Conservation (phyloP, 2,113 vertebrate genomes). For the Clarias macrocephalus region DNA sequence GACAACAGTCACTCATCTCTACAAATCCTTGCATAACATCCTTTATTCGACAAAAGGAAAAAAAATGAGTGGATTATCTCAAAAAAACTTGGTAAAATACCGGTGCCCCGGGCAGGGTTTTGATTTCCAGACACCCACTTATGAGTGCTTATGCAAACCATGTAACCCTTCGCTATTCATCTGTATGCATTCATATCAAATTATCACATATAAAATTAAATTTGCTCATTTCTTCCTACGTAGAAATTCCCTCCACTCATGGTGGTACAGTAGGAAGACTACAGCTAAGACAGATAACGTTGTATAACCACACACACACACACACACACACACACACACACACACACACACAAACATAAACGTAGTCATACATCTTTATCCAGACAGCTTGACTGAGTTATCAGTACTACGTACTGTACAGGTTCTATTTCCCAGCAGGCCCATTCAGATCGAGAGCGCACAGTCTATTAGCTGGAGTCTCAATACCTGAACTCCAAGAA, state of each 20-base stretch:
- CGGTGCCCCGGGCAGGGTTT: not conserved
- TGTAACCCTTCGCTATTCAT: not conserved
- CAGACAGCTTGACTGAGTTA: not conserved
- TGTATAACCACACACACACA: not conserved
- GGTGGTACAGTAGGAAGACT: not conserved
- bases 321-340: not conserved
- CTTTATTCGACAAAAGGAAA: not conserved
- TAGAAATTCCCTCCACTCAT: not conserved
- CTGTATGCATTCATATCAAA: not conserved
- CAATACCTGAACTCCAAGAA: not conserved
- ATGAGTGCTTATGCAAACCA: not conserved
- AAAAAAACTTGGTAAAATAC: not conserved
- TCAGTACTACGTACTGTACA: not conserved
- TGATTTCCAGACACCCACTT: not conserved
- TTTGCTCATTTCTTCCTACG: not conserved
- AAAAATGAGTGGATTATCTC: not conserved
- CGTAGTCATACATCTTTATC: not conserved
- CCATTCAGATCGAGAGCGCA: not conserved
- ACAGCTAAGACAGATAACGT: not conserved
- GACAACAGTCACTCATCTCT: not conserved
- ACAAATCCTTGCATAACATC: not conserved
- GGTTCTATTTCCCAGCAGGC: not conserved
- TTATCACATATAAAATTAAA: not conserved
- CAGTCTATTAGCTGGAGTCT: not conserved
- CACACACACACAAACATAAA: not conserved